Percentiles rank a stretch among this genome's conserved stretches.
Evolutionary conservation across 2,797 vertebrate species (phyloP).

Genomic region (Xenops minutus): DNA sequence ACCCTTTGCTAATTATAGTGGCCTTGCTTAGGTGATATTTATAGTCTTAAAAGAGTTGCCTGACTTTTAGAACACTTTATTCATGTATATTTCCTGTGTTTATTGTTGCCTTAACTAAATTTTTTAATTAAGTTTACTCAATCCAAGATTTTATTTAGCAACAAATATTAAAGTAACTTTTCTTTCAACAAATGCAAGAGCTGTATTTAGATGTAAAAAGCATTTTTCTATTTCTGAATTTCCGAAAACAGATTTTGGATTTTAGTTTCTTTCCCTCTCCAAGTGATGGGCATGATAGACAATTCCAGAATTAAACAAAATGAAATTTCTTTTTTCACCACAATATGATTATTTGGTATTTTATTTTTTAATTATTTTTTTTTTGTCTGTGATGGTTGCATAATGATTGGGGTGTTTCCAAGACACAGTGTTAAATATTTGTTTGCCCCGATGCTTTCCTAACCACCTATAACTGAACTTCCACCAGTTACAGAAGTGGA

Average conservation of each 20-base stretch:
- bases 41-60: slow-evolving; percentile 81
- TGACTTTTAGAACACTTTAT: slow-evolving; percentile 85
- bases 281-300: background rate
- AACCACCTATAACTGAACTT: background rate
- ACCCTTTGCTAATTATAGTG: slow-evolving; percentile 90
- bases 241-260: slow-evolving; percentile 66
- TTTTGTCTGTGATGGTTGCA: background rate
- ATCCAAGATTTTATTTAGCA: slow-evolving; percentile 81
- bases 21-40: slow-evolving; percentile 83
- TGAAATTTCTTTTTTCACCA: background rate
- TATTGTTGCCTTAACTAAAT: slow-evolving; percentile 77
- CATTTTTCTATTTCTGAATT: slow-evolving; percentile 49
- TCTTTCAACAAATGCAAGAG: slow-evolving; percentile 69
- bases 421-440: background rate
- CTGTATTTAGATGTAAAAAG: slow-evolving; percentile 66
- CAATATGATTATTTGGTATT: background rate
- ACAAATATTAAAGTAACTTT: slow-evolving; percentile 76
- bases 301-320: background rate
- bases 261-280: slow-evolving; percentile 42
- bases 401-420: background rate
- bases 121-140: slow-evolving; percentile 72
- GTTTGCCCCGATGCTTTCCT: background rate
- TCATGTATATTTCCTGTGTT: slow-evolving; percentile 90
- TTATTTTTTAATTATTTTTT: background rate
- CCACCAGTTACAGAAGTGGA: background rate